phyloP scores from a whole-genome alignment of 2,888 invertebrate species.

The Punctoribates punctum region DNA sequence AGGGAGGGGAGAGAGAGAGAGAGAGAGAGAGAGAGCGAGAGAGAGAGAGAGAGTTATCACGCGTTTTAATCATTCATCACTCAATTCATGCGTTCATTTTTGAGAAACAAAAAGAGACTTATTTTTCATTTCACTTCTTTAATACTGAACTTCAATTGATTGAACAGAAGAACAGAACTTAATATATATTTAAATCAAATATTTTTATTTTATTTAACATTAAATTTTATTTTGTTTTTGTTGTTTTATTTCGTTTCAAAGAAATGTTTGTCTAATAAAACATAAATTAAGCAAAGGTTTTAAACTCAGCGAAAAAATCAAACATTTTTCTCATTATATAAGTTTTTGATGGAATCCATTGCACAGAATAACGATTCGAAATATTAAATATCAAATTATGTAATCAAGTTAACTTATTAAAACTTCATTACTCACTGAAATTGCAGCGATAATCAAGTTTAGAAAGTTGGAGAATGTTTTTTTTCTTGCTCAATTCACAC shows the following conservation, averaged over 20 bases:
- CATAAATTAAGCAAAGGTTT: not conserved
- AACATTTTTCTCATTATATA: too few relatives aligned
- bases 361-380: too few relatives aligned
- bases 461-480: too few relatives aligned
- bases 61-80: slow-evolving; percentile 31
- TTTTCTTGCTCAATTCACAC: too few relatives aligned
- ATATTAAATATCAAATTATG: too few relatives aligned
- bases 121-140: not conserved
- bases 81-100: slow-evolving; percentile 8
- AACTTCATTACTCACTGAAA: too few relatives aligned
- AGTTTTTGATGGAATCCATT: not conserved
- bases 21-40: not conserved
- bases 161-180: not conserved
- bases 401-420: too few relatives aligned
- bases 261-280: slow-evolving; percentile 1
- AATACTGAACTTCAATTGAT: not conserved
- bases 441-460: too few relatives aligned
- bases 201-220: not conserved
- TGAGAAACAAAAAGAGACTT: not conserved
- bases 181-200: slow-evolving; percentile 7
- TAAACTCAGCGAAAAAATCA: not conserved
- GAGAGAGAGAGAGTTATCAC: not conserved
- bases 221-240: not conserved
- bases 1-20: not conserved
- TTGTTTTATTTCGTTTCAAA: not conserved